Percentiles rank a stretch among this genome's conserved stretches.
Conservation (phyloP, 1,140 invertebrate genomes). For the Cherax quadricarinatus region DNA sequence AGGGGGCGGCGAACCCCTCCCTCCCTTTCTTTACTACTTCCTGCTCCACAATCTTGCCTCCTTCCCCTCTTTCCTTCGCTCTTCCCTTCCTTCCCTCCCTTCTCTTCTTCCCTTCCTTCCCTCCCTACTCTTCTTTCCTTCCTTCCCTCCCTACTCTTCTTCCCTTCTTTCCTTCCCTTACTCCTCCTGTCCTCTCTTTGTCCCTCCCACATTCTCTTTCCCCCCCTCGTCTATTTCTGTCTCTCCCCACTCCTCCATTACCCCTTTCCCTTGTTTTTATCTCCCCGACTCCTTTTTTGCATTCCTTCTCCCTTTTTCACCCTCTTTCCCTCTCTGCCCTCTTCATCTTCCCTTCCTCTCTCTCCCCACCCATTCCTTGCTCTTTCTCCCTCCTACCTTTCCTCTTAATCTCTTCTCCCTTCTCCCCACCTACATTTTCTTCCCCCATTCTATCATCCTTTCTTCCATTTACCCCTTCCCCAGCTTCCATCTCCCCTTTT, state of each 20-base stretch:
- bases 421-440: background rate
- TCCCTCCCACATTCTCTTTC: background rate
- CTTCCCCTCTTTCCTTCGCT: too few relatives aligned
- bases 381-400: too few relatives aligned
- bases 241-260: background rate
- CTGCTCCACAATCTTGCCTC: background rate
- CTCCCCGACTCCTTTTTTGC: too few relatives aligned
- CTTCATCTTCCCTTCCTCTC: too few relatives aligned
- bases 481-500: background rate
- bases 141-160: background rate
- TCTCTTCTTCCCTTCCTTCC: background rate
- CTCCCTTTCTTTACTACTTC: background rate
- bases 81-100: background rate
- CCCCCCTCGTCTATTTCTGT: too few relatives aligned
- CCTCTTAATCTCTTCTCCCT: too few relatives aligned
- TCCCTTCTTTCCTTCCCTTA: background rate
- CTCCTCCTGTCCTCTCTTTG: background rate
- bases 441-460: background rate
- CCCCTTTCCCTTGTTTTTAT: too few relatives aligned
- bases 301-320: too few relatives aligned
- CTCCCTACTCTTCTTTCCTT: background rate
- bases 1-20: background rate
- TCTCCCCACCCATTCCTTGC: too few relatives aligned
- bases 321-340: too few relatives aligned
- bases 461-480: background rate